These are phyloP conservation scores for Oxygymnocypris stewartii DNA, from an alignment of 2,113 vertebrate genomes.

Conservation along the genomic window DNA sequence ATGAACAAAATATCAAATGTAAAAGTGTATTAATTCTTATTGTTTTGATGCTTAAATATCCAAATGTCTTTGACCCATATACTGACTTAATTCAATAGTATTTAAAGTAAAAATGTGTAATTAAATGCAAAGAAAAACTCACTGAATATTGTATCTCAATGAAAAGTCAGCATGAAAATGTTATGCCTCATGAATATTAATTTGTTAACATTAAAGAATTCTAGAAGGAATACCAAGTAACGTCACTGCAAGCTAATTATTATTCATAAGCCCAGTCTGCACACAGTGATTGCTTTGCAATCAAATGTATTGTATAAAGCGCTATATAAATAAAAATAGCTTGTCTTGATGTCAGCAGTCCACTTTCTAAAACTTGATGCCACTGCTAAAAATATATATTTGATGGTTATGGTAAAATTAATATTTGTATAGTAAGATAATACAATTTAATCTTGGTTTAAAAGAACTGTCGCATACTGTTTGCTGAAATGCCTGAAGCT, in stretches of 20 bases:
- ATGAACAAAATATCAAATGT: no score
- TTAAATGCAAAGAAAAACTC: neutral
- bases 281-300: neutral
- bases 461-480: neutral
- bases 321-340: neutral
- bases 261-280: neutral
- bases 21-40: no score
- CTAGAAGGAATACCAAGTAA: neutral
- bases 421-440: neutral
- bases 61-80: neutral
- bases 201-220: neutral
- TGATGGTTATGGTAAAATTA: neutral
- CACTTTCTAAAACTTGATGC: neutral
- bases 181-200: constrained; percentile 8
- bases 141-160: neutral
- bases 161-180: neutral
- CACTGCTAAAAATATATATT: neutral
- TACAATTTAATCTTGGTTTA: neutral
- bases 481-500: neutral
- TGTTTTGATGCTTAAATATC: no score
- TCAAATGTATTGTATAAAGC: neutral
- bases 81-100: neutral
- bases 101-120: neutral
- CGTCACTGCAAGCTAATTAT: neutral
- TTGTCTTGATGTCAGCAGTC: neutral